Evolutionary conservation across 2,113 vertebrate species (phyloP).

Genomic region (Mungos mungo): DNA sequence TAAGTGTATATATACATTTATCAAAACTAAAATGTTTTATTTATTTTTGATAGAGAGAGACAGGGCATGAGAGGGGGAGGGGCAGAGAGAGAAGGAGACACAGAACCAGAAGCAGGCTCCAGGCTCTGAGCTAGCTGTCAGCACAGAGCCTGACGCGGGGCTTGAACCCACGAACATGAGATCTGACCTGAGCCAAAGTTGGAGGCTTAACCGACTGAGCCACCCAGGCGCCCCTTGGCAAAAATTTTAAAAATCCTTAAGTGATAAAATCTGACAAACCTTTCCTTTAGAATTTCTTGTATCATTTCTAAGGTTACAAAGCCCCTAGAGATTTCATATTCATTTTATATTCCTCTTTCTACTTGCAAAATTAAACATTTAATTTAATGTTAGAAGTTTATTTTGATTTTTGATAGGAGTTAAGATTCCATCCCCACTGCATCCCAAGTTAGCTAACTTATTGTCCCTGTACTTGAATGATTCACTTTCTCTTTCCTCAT

Average conservation of each 20-base stretch:
- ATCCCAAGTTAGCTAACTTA: not conserved
- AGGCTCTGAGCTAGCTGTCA: too few species aligned
- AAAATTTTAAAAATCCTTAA: not conserved
- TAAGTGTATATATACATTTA: not conserved
- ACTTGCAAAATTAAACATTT: not conserved
- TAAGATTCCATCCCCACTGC: not conserved
- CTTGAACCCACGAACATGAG: too few species aligned
- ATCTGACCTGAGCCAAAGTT: too few species aligned
- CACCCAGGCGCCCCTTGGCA: not conserved
- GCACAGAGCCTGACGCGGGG: too few species aligned
- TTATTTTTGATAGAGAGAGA: too few species aligned
- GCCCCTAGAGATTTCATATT: not conserved
- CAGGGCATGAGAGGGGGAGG: too few species aligned
- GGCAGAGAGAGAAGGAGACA: too few species aligned
- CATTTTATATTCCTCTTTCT: conserved; percentile 2
- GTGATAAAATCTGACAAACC: not conserved
- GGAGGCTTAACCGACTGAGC: too few species aligned
- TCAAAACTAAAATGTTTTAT: not conserved
- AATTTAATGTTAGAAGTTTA: not conserved
- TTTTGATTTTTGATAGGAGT: conserved; percentile 13
- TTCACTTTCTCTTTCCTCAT: not conserved
- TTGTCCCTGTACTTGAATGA: not conserved
- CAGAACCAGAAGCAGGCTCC: too few species aligned
- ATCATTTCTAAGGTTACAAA: not conserved
- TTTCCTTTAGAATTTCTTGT: not conserved